Evolutionary conservation across 2,797 vertebrate genomes (phyloP).

Genomic region (Cossypha caffra): DNA sequence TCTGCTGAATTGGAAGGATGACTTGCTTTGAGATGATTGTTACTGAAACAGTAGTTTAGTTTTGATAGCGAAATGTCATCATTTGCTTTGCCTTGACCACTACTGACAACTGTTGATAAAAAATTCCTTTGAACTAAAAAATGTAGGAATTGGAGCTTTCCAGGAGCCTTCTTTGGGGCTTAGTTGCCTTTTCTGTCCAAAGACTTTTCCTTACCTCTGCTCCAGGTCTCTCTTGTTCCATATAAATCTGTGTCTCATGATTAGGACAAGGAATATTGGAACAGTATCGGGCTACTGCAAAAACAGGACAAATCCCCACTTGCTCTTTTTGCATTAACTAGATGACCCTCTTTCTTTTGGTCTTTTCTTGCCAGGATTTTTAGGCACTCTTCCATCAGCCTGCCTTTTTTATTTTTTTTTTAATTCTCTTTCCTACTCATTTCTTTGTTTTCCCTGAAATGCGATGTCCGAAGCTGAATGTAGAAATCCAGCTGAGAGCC

Average conservation of each 20-base stretch:
- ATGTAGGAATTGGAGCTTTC: not conserved
- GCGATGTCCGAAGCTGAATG: not conserved
- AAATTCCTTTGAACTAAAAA: not conserved
- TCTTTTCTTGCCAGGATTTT: not conserved
- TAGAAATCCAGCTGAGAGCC: not conserved
- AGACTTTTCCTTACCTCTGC: not conserved
- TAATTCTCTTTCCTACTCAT: fast-evolving
- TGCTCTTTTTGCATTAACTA: not conserved
- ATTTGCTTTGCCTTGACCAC: not conserved
- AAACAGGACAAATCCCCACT: not conserved
- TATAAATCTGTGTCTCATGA: not conserved
- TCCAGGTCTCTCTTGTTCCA: not conserved
- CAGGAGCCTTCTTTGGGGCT: not conserved
- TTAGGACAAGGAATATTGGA: not conserved
- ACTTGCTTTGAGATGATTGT: not conserved
- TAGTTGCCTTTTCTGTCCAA: not conserved
- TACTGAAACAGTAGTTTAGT: not conserved
- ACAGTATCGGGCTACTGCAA: not conserved
- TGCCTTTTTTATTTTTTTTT: not conserved
- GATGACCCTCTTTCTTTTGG: not conserved
- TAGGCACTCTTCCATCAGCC: not conserved
- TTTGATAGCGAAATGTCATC: not conserved
- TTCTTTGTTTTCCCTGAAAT: not conserved
- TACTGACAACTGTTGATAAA: not conserved
- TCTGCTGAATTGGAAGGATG: not conserved